Evolutionary conservation across 2,888 invertebrate species (phyloP).

Genomic region (Hypselothyrea guttata): DNA sequence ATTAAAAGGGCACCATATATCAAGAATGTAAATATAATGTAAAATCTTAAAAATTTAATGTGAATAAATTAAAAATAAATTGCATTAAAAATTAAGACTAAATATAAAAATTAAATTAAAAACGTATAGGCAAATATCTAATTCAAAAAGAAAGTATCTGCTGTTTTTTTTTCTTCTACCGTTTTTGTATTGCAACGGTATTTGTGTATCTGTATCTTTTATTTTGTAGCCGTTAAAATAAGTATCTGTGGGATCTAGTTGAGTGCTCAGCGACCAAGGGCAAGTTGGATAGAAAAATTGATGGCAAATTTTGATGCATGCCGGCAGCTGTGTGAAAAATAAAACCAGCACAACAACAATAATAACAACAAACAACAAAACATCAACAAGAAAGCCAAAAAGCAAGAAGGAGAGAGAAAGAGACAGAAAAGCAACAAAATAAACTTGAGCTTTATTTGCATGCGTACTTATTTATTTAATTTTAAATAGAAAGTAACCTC

Average conservation of each 20-base stretch:
- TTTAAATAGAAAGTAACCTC: constrained; percentile 75
- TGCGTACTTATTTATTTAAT: constrained; percentile 66
- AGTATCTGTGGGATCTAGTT: constrained; percentile 32
- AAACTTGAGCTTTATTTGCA: constrained; percentile 50
- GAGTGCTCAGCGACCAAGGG: constrained; percentile 46
- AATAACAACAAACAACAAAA: constrained; percentile 9
- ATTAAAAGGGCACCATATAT: no score
- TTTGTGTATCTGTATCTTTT: constrained; percentile 6
- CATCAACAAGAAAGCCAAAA: constrained; percentile 9
- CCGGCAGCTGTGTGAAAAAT: constrained; percentile 64
- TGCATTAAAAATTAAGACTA: no score
- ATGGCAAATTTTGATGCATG: constrained; percentile 74
- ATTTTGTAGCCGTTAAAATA: constrained; percentile 24
- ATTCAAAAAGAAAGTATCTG: no score
- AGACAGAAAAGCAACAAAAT: constrained; percentile 23
- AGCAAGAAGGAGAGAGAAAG: background rate
- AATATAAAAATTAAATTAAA: no score
- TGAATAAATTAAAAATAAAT: no score
- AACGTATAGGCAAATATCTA: no score
- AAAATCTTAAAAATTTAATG: no score
- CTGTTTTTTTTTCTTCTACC: background rate
- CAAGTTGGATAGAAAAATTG: constrained; percentile 51
- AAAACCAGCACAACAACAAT: constrained; percentile 32
- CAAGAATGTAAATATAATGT: no score
- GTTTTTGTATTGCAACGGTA: background rate